A percentile compares a stretch with the other conserved stretches of the same genome.
phyloP scores from a whole-genome alignment of 1,140 invertebrate genomes.

The Propsilocerus akamusi region DNA sequence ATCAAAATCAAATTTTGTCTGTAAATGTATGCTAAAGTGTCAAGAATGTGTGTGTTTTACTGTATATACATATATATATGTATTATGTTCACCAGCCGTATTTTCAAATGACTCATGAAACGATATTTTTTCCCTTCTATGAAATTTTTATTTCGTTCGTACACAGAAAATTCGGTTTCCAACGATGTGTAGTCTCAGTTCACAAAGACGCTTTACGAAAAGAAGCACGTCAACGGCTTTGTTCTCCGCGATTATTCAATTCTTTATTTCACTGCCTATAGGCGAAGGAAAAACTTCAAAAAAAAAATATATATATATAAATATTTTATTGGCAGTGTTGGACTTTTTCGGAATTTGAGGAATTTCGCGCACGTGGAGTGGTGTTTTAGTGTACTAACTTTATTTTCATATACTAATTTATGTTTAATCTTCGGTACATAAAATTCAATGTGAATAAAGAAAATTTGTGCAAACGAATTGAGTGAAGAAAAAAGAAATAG shows the following conservation, averaged over 20 bases:
- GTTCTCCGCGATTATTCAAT: background rate
- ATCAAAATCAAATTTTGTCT: too few relatives aligned
- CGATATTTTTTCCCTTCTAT: background rate
- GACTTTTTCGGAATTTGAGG: too few relatives aligned
- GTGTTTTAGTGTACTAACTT: background rate
- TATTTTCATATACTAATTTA: background rate
- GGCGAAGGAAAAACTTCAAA: background rate
- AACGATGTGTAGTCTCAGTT: background rate
- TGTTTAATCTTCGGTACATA: too few relatives aligned
- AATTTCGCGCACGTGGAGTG: background rate
- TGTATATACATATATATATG: background rate
- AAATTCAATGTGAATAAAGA: too few relatives aligned
- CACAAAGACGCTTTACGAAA: conserved; percentile 2
- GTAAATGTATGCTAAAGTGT: background rate
- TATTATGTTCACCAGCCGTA: too few relatives aligned
- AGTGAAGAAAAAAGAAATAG: too few relatives aligned
- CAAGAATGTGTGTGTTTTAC: background rate
- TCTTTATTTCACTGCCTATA: background rate
- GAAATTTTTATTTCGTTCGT: background rate
- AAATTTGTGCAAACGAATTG: too few relatives aligned
- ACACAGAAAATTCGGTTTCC: background rate
- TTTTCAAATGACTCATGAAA: too few relatives aligned
- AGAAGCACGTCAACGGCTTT: conserved; percentile 1
- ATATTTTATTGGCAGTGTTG: too few relatives aligned
- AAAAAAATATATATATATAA: background rate